Conservation (phyloP, 1,140 invertebrate genomes). For the Ceratina calcarata region DNA sequence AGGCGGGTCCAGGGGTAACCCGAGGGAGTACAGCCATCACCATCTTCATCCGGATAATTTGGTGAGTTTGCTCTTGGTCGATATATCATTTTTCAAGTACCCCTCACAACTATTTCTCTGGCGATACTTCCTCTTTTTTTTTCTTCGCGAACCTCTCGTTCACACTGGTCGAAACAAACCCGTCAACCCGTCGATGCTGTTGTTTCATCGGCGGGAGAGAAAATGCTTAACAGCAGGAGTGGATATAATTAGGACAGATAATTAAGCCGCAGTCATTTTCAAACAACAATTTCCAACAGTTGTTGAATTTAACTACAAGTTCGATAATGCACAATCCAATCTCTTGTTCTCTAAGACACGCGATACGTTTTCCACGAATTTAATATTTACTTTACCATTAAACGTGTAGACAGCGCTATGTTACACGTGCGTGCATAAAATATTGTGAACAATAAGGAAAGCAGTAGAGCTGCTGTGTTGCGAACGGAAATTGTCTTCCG, state of each 20-base stretch:
- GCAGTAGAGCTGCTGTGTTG: neutral
- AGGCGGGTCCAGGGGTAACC: constrained; percentile 74
- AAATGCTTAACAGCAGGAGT: too few relatives aligned
- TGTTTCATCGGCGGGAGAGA: too few relatives aligned
- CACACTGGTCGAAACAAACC: neutral
- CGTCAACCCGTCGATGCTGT: neutral
- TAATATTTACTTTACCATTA: neutral
- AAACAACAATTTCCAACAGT: neutral
- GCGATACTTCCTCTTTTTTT: neutral
- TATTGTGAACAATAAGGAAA: neutral
- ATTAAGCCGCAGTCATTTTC: neutral
- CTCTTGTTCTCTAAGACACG: neutral
- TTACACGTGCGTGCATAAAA: neutral
- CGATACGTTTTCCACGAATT: neutral
- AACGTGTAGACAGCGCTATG: neutral
- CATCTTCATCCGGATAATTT: constrained; percentile 78
- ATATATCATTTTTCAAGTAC: neutral
- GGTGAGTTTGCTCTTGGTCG: constrained; percentile 69
- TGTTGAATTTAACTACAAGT: neutral
- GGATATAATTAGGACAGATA: too few relatives aligned
- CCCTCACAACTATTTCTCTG: neutral
- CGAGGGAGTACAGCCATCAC: constrained; percentile 76
- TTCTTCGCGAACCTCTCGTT: neutral
- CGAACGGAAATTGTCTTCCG: constrained; percentile 6
- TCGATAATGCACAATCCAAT: neutral